phyloP scores from a whole-genome alignment of 2,113 vertebrate genomes.

The Trematomus loennbergii region DNA sequence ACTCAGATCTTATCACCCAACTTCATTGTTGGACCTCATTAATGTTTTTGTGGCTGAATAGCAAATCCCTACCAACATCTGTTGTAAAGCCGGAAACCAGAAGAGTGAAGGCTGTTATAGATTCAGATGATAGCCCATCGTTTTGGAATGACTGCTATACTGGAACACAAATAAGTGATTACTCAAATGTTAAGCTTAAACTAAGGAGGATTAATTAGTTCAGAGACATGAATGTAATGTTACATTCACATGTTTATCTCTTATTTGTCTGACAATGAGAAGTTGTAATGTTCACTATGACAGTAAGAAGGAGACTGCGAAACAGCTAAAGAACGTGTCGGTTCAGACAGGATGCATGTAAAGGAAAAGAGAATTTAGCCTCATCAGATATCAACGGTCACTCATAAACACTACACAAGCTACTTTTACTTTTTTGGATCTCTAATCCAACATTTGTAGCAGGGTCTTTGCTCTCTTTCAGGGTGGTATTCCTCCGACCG shows the following conservation, averaged over 20 bases:
- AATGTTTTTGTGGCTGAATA: not conserved
- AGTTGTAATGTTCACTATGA: slow-evolving; percentile 1
- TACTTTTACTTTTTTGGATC: slow-evolving; percentile 35
- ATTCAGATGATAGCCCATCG: not conserved
- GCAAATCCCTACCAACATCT: not conserved
- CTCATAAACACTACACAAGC: slow-evolving; percentile 31
- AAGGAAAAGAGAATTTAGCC: slow-evolving; percentile 22
- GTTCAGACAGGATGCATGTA: not conserved
- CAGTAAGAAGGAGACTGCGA: not conserved
- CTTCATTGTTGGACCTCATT: not conserved
- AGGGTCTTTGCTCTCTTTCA: slow-evolving; percentile 50
- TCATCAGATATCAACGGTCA: slow-evolving; percentile 42
- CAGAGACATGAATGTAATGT: slow-evolving; percentile 11
- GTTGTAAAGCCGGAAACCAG: not conserved
- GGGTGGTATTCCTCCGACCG: slow-evolving; percentile 56
- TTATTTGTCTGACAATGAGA: not conserved
- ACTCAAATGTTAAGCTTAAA: not conserved
- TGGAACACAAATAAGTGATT: slow-evolving; percentile 3
- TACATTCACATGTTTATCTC: not conserved
- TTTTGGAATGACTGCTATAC: not conserved
- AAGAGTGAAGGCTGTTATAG: not conserved
- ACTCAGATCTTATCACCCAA: not conserved
- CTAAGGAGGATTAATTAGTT: not conserved
- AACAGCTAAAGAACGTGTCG: not conserved
- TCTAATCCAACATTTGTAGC: slow-evolving; percentile 43